Base-by-base conservation (phyloP, 2,113 vertebrate genomes). In the Alethe diademata region DNA sequence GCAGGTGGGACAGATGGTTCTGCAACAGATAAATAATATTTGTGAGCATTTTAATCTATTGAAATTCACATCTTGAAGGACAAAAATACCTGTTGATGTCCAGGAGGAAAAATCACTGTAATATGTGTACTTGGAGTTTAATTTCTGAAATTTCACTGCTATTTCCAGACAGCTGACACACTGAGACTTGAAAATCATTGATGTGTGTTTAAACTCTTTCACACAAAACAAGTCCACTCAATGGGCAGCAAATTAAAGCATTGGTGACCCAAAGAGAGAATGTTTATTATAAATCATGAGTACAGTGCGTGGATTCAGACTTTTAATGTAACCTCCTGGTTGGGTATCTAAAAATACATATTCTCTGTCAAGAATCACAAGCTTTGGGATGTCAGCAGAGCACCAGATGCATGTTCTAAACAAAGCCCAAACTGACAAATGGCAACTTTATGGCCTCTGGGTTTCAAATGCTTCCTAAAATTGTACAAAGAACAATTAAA, bases 271-370 rank as follows among this genome's bases (percentile, higher is more conserved):
- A 93, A 70, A 87, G 38, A 73, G n/a, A 76, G 40, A 67, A 78
- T 51, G 57, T 94, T 88, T 95, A 16, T 86, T 61, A 90, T 95
- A 93, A 93, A 88, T 90, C 94, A 96, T 45, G 67, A 60, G 56
- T 71, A 79, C 40, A 92, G 72, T 73, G 50, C 45, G 29, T 56
- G 42, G 64, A 78, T 92, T 73, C 29, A 57, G 71, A 42, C 36
- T 84, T 33, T 51, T 47, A 74, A 73, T 13, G 3, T 78, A 92
- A 94, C 90, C 92, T 90, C 36, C 56, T 92, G 4, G 17, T 35
- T 94, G n/a, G 3, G 8, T 47, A 60, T 40, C 48, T 81, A 87
- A 72, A 85, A 87, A 91, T 57, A 71, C n/a, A 57, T 36, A 70
- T 70, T 64, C 31, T 60, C 42, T 93, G 67, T 88, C 71, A 90